Conservation (phyloP, 2,113 vertebrate species). For the Tyto alba region DNA sequence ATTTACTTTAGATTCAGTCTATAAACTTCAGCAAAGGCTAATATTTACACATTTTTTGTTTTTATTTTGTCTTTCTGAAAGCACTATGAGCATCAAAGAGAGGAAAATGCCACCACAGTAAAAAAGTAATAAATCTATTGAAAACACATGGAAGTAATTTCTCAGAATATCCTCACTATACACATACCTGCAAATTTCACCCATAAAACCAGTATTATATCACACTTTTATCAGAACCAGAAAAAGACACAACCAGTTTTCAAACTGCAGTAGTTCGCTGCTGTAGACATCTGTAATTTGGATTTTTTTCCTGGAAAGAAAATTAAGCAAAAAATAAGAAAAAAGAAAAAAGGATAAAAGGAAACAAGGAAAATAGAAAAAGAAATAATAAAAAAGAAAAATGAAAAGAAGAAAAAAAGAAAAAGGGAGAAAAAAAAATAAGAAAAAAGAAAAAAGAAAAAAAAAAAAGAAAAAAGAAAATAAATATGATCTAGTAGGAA, state of each 20-base stretch:
- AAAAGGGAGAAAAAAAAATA: no score
- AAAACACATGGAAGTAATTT: background rate
- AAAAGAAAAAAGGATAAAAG: background rate
- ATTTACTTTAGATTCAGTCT: slow-evolving; percentile 57
- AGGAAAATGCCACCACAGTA: slow-evolving; percentile 14
- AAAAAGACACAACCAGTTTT: background rate
- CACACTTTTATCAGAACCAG: background rate
- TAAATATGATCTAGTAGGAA: background rate
- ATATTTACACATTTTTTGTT: slow-evolving; percentile 59
- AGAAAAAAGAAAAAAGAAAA: no score
- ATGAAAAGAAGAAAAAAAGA: no score
- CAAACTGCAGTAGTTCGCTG: background rate
- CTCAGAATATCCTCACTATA: background rate
- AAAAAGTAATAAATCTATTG: background rate
- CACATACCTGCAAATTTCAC: background rate
- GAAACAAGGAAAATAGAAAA: no score
- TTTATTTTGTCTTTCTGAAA: slow-evolving; percentile 52
- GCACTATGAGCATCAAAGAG: background rate
- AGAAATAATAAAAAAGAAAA: no score
- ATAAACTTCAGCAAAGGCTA: slow-evolving; percentile 40
- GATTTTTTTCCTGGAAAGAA: background rate
- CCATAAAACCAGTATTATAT: background rate
- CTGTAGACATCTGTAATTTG: background rate
- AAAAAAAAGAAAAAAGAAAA: background rate
- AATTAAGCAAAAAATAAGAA: background rate